Conservation (phyloP, 2,797 vertebrate species). For the Notolepis coatsorum region DNA sequence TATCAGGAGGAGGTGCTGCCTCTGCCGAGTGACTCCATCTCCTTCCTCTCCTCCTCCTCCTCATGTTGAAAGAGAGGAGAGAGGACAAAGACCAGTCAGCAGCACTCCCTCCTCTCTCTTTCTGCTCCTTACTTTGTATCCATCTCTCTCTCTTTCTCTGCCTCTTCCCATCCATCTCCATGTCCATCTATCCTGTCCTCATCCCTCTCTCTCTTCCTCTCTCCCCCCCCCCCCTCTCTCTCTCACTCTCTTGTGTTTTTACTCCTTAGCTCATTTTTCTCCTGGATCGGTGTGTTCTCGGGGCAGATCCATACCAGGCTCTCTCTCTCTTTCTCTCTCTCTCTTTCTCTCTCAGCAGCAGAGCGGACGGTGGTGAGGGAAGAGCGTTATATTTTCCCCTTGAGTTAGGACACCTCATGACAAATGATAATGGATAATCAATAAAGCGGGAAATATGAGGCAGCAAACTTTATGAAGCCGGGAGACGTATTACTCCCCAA, state of each 20-base stretch:
- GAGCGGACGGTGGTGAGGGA: slow-evolving; percentile 85
- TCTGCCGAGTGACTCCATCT: no score
- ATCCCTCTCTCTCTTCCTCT: slow-evolving; percentile 53
- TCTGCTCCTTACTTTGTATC: slow-evolving; percentile 3
- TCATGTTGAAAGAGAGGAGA: slow-evolving; percentile 73
- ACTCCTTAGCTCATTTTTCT: slow-evolving; percentile 99
- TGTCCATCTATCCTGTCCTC: slow-evolving; percentile 43
- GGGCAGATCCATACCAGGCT: slow-evolving; percentile 95
- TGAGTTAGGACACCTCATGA: slow-evolving; percentile 99
- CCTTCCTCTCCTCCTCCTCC: slow-evolving; percentile 80
- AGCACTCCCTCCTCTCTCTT: slow-evolving; percentile 22
- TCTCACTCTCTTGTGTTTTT: slow-evolving; percentile 89
- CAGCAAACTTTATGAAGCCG: slow-evolving; percentile 99
- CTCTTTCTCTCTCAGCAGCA: no score
- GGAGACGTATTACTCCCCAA: slow-evolving; percentile 99
- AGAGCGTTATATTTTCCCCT: slow-evolving; percentile 99
- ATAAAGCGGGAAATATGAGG: slow-evolving; percentile 99
- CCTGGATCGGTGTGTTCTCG: slow-evolving; percentile 97
- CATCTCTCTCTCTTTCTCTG: slow-evolving; percentile 43
- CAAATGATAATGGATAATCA: slow-evolving; percentile 99
- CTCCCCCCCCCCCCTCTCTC: slow-evolving; percentile 82
- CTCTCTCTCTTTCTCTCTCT: no score
- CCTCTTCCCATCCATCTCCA: slow-evolving; percentile 41
- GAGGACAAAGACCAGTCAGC: slow-evolving; percentile 91
- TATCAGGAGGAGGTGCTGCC: no score